A percentile compares a stretch with the other conserved stretches of the same genome.
phyloP scores from a whole-genome alignment of 2,113 vertebrate genomes.

The Podarcis muralis region DNA sequence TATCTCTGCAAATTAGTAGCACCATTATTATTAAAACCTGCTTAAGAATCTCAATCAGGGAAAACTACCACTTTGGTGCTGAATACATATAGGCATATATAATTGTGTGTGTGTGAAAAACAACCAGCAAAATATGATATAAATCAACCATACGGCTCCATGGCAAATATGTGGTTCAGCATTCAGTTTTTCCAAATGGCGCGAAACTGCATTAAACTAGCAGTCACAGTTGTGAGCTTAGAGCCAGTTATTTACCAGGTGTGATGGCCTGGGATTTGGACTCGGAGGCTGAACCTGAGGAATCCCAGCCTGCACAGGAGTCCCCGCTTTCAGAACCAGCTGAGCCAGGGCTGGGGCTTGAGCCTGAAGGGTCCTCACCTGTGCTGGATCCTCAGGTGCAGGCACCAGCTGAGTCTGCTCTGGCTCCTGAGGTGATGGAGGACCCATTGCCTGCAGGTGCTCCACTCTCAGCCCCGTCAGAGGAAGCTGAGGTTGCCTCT shows the following conservation, averaged over 20 bases:
- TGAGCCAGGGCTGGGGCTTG: too few species aligned
- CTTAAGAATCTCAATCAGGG: slow-evolving; percentile 59
- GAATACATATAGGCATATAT: slow-evolving; percentile 16
- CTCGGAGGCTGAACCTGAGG: too few species aligned
- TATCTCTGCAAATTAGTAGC: slow-evolving; percentile 66
- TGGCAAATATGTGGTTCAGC: neutral
- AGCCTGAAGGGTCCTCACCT: too few species aligned
- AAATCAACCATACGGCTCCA: neutral
- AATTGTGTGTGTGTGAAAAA: neutral
- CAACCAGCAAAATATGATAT: slow-evolving; percentile 2
- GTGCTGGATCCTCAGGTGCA: too few species aligned
- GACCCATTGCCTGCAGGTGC: too few species aligned
- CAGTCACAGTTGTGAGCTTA: neutral
- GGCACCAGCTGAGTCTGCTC: too few species aligned
- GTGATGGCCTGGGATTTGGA: too few species aligned
- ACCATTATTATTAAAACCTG: slow-evolving; percentile 66
- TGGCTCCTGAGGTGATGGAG: too few species aligned
- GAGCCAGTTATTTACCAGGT: neutral
- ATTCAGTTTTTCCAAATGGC: neutral
- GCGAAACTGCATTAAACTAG: neutral
- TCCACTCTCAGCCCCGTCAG: too few species aligned
- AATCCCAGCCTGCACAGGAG: too few species aligned
- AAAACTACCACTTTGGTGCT: slow-evolving; percentile 49
- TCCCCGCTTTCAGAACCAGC: too few species aligned
- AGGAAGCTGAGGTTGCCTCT: too few species aligned